Conservation (phyloP, 2,888 invertebrate species). For the Lasioglossum figueresi region DNA sequence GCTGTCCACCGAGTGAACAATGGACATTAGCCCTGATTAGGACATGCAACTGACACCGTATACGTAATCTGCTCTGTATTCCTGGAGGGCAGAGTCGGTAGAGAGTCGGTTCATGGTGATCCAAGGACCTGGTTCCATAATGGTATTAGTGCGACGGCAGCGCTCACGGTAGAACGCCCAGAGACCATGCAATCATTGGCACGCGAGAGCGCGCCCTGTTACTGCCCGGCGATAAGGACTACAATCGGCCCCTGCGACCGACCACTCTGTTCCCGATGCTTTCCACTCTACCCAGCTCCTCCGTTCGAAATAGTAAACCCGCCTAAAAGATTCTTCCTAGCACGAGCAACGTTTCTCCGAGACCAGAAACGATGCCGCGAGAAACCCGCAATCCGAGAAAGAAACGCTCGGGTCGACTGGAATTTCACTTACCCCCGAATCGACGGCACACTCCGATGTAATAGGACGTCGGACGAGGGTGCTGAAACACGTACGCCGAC, state of each 20-base stretch:
- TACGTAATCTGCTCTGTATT: slow-evolving; percentile 71
- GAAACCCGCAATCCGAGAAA: not conserved
- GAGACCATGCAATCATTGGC: slow-evolving; percentile 77
- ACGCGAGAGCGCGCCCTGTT: slow-evolving; percentile 76
- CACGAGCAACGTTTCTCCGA: not conserved
- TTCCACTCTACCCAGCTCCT: slow-evolving; percentile 36
- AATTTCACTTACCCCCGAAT: slow-evolving; percentile 59
- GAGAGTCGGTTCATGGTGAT: slow-evolving; percentile 56
- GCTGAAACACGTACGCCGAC: slow-evolving; percentile 53
- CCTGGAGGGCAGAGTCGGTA: slow-evolving; percentile 44
- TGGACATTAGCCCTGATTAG: slow-evolving; percentile 77
- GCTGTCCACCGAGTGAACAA: slow-evolving; percentile 59
- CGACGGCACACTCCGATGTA: slow-evolving; percentile 43
- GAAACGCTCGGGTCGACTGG: slow-evolving; percentile 40
- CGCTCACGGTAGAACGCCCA: slow-evolving; percentile 73
- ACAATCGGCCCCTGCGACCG: slow-evolving; percentile 59
- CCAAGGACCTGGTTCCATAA: slow-evolving; percentile 69
- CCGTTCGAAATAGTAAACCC: not conserved
- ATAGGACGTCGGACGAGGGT: slow-evolving; percentile 35
- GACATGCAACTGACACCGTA: slow-evolving; percentile 73
- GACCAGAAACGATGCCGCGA: not conserved
- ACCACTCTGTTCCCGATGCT: slow-evolving; percentile 29
- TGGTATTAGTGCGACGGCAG: slow-evolving; percentile 73
- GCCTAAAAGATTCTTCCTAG: slow-evolving; percentile 1
- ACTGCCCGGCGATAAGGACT: slow-evolving; percentile 72